Evolutionary conservation across 2,797 vertebrate genomes (phyloP).

Genomic region (Diceros bicornis): DNA sequence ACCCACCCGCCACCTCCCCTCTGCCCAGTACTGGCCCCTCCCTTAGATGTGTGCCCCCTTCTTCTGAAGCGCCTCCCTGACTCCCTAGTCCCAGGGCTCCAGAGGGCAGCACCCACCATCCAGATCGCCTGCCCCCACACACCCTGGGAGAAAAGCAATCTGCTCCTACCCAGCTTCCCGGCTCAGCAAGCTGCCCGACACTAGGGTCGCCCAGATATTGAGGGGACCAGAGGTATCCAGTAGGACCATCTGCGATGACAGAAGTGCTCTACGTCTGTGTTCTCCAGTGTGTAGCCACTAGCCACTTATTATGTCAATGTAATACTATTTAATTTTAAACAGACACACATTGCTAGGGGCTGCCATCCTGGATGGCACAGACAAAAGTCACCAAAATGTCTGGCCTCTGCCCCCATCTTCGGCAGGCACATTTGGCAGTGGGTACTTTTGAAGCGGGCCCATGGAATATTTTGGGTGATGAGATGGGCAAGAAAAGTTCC

Average conservation of each 20-base stretch:
- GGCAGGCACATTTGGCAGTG: slow-evolving; percentile 6
- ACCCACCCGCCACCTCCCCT: neutral
- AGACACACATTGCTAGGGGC: neutral
- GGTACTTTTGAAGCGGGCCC: neutral
- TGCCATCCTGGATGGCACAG: neutral
- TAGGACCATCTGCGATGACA: neutral
- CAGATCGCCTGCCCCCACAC: neutral
- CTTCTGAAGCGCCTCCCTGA: neutral
- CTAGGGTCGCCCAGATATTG: neutral
- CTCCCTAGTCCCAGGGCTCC: neutral
- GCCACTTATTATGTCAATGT: too few relatives aligned
- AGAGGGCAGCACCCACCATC: neutral
- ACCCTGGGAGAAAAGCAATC: neutral
- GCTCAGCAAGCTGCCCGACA: neutral
- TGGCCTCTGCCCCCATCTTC: neutral
- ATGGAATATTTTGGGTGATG: slow-evolving; percentile 67
- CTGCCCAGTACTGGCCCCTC: neutral
- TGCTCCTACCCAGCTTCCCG: neutral
- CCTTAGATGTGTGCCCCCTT: neutral
- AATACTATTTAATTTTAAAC: neutral
- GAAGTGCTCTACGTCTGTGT: too few relatives aligned
- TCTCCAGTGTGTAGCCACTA: neutral
- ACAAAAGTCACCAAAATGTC: neutral
- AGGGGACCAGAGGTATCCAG: neutral
- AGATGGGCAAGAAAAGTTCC: neutral